Conservation (phyloP, 2,113 vertebrate species). For the Catharus fuscescens region DNA sequence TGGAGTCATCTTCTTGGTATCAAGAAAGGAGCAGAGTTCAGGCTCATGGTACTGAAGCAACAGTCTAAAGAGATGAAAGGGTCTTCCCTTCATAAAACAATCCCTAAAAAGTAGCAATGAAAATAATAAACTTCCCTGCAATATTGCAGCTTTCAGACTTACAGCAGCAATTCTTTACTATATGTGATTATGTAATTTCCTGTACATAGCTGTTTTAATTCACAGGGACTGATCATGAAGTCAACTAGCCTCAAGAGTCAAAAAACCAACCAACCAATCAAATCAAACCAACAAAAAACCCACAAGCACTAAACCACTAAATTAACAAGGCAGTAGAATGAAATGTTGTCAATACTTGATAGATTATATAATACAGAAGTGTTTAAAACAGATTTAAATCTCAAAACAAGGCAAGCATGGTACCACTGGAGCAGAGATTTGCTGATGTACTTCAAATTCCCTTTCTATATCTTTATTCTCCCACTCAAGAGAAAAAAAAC, state of each 20-base stretch:
- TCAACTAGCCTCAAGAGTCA: background rate
- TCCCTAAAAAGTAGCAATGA: conserved; percentile 79
- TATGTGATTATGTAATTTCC: background rate
- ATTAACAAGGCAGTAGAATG: background rate
- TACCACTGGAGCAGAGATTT: background rate
- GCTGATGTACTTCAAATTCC: background rate
- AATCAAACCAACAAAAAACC: background rate
- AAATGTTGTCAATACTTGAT: background rate
- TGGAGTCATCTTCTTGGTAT: conserved; percentile 98
- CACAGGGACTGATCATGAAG: background rate
- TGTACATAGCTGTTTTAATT: background rate
- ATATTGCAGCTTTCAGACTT: background rate
- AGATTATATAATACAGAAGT: background rate
- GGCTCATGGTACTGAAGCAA: conserved; percentile 98
- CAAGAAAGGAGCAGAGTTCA: conserved; percentile 96
- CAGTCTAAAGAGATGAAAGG: conserved; percentile 95
- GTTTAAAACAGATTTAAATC: background rate
- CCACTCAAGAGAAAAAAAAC: background rate
- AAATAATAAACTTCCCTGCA: background rate
- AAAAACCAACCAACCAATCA: background rate
- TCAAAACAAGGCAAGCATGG: background rate
- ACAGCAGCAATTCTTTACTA: background rate
- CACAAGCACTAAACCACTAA: background rate
- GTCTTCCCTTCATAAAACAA: conserved; percentile 90
- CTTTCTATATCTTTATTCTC: background rate